phyloP scores from a whole-genome alignment of 2,888 invertebrate species.

The Drosophila gaucha region DNA sequence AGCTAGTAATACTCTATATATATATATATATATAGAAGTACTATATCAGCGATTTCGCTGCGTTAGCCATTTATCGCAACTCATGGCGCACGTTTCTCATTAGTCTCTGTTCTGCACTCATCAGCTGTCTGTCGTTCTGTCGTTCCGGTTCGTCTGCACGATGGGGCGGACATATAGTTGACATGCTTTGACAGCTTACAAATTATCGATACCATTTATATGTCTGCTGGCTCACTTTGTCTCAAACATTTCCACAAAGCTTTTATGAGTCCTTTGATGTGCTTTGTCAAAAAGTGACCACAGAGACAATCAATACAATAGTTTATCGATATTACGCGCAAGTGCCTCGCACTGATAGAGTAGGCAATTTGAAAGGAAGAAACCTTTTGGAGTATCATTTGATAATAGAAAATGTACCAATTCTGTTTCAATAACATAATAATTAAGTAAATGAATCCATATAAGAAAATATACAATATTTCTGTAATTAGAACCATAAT shows the following conservation, averaged over 20 bases:
- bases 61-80: conserved; percentile 71
- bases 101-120: conserved; percentile 45
- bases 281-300: neutral
- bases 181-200: conserved; percentile 50
- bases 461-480: too few relatives aligned
- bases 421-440: too few relatives aligned
- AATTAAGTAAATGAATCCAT: too few relatives aligned
- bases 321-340: neutral
- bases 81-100: conserved; percentile 74
- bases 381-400: too few relatives aligned
- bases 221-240: neutral
- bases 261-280: too few relatives aligned
- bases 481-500: too few relatives aligned
- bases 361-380: neutral
- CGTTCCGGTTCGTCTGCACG: neutral
- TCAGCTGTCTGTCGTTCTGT: conserved; percentile 26
- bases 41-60: conserved; percentile 54
- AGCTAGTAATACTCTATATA: conserved; percentile 15
- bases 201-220: conserved; percentile 48
- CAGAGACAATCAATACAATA: conserved; percentile 2
- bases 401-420: too few relatives aligned
- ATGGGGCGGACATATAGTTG: conserved; percentile 30
- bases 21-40: conserved; percentile 5
- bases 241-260: neutral
- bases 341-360: neutral